These are phyloP conservation scores for Drosophila bunnanda DNA, from an alignment of 2,888 invertebrate genomes.

Conservation along the genomic window DNA sequence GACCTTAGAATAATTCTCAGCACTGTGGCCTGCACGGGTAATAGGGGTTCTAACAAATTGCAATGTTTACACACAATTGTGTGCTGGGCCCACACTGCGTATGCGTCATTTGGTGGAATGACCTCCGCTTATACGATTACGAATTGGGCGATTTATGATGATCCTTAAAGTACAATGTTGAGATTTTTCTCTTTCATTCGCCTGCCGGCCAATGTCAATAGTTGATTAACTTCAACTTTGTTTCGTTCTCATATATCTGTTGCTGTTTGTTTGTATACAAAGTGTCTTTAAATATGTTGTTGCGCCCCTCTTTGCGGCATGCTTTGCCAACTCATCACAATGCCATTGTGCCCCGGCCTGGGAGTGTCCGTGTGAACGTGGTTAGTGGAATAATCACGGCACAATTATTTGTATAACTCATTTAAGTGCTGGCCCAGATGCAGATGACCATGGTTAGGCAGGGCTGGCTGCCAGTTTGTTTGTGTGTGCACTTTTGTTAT, in stretches of 20 bases:
- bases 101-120: constrained; percentile 46
- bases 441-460: constrained; percentile 40
- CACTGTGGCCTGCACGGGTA: constrained; percentile 7
- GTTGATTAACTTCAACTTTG: constrained; percentile 30
- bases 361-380: constrained; percentile 41
- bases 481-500: constrained; percentile 64
- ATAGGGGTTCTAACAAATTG: constrained; percentile 42
- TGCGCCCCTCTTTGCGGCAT: constrained; percentile 7
- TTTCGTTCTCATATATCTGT: constrained; percentile 8
- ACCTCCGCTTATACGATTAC: constrained; percentile 30
- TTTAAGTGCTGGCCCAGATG: constrained; percentile 54
- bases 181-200: constrained; percentile 4
- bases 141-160: constrained; percentile 36
- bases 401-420: constrained; percentile 66
- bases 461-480: constrained; percentile 25
- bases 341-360: constrained; percentile 15
- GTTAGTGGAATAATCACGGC: constrained; percentile 57
- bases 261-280: constrained; percentile 19
- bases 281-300: constrained; percentile 33
- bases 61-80: constrained; percentile 51
- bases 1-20: neutral
- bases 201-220: constrained; percentile 19
- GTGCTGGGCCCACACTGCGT: constrained; percentile 33
- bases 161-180: constrained; percentile 15
- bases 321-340: constrained; percentile 25